These are phyloP conservation scores for Brachyistius frenatus DNA, from an alignment of 2,113 vertebrate species.

Conservation along the genomic window DNA sequence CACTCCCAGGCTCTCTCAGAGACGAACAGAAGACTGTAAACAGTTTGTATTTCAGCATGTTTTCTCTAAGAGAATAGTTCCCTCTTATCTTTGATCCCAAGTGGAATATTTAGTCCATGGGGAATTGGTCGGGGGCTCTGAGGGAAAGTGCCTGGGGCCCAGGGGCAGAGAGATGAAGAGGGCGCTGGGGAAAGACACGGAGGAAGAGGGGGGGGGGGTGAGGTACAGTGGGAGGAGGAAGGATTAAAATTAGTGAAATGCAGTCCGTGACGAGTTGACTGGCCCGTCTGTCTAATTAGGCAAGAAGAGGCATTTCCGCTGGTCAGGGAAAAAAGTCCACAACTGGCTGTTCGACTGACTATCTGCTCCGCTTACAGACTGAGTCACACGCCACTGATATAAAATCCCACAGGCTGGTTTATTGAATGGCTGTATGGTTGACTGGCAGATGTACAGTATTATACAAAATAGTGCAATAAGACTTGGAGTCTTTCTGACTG, in stretches of 20 bases:
- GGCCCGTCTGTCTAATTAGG: slow-evolving; percentile 60
- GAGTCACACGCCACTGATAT: neutral
- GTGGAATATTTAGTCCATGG: slow-evolving; percentile 70
- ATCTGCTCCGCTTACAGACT: neutral
- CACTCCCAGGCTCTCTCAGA: slow-evolving; percentile 33
- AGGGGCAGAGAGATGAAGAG: slow-evolving; percentile 24
- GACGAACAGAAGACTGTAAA: slow-evolving; percentile 31
- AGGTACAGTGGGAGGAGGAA: slow-evolving; percentile 40
- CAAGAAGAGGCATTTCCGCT: slow-evolving; percentile 69
- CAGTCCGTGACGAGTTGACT: slow-evolving; percentile 61
- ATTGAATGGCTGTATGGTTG: neutral
- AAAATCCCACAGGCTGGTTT: slow-evolving; percentile 1
- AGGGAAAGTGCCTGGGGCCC: neutral
- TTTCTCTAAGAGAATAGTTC: slow-evolving; percentile 59
- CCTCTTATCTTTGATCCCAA: slow-evolving; percentile 73
- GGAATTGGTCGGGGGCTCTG: slow-evolving; percentile 13
- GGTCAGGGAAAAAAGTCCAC: slow-evolving; percentile 1
- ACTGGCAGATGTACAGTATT: neutral
- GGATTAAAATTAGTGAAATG: slow-evolving; percentile 66
- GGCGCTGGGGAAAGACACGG: slow-evolving; percentile 21
- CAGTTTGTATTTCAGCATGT: slow-evolving; percentile 53
- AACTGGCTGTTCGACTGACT: neutral
- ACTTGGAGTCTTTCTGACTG: too few species aligned
- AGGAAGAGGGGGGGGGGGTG: slow-evolving; percentile 1
- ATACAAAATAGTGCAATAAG: too few species aligned